Conservation (phyloP, 2,113 vertebrate genomes). For the Scortum barcoo region DNA sequence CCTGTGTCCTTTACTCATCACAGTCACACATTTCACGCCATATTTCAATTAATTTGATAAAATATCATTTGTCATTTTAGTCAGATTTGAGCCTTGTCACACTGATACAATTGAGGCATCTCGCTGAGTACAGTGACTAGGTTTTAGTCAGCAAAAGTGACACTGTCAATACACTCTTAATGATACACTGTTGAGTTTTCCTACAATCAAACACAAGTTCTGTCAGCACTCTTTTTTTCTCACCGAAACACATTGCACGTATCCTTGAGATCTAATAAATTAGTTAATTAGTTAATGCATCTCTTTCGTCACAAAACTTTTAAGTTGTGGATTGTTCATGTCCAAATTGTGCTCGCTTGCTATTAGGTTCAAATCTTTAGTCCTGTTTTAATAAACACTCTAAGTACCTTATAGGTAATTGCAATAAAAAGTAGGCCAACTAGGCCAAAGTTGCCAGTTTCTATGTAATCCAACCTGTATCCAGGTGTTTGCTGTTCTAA, state of each 20-base stretch:
- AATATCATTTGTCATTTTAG: not conserved
- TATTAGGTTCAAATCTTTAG: not conserved
- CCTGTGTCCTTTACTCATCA: not conserved
- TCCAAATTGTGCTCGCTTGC: not conserved
- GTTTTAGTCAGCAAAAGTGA: slow-evolving; percentile 4
- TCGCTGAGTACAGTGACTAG: not conserved
- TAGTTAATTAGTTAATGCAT: not conserved
- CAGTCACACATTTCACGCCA: not conserved
- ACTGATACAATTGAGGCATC: not conserved
- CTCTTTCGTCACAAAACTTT: not conserved
- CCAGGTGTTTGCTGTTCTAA: not conserved
- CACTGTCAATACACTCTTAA: not conserved
- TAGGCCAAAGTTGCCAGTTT: no score
- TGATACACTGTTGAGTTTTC: not conserved
- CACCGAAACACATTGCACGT: not conserved
- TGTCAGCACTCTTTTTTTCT: not conserved
- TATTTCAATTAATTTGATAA: not conserved
- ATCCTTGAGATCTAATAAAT: not conserved
- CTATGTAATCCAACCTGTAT: not conserved
- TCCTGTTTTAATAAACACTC: not conserved
- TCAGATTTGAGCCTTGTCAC: not conserved
- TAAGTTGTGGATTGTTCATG: not conserved
- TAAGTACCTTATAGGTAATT: not conserved
- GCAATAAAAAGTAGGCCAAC: no score
- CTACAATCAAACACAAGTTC: not conserved